Percentiles rank a stretch among this genome's conserved stretches.
These are phyloP conservation scores for Muntiacus muntjak DNA, from an alignment of 2,113 vertebrate species.

Conservation along the genomic window DNA sequence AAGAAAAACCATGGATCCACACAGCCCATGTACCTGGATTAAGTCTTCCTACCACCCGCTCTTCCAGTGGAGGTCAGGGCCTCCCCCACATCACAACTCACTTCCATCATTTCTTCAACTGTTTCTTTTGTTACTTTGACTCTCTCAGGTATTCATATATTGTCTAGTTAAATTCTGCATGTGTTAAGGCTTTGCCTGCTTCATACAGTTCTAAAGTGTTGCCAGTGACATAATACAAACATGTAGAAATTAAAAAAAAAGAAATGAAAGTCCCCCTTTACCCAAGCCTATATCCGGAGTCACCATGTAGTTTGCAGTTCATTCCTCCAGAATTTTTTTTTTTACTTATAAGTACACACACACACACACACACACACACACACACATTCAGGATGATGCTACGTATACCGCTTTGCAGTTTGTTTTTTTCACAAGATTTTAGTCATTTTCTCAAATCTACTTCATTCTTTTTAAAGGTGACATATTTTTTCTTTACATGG, in stretches of 20 bases:
- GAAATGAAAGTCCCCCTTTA: background rate
- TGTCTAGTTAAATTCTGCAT: background rate
- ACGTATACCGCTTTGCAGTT: background rate
- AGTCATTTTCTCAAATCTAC: background rate
- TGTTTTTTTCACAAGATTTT: background rate
- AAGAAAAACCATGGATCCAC: background rate
- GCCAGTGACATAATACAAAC: background rate
- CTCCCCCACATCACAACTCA: background rate
- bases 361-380: background rate
- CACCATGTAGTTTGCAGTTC: background rate
- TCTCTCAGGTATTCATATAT: background rate
- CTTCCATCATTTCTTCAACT: accelerated
- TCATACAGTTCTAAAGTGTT: background rate
- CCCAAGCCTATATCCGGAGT: background rate
- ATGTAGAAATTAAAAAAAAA: accelerated
- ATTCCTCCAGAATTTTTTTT: background rate
- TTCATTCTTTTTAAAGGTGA: background rate
- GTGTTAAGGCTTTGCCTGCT: background rate
- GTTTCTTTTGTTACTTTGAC: background rate
- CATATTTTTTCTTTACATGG: background rate
- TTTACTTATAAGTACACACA: accelerated
- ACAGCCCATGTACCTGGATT: background rate
- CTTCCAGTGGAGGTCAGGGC: too few relatives aligned
- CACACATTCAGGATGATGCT: too few relatives aligned
- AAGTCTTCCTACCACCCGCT: accelerated